Evolutionary conservation across 92 coral and sea anemone species (phyloP).

Genomic region (Paragorgia papillata): DNA sequence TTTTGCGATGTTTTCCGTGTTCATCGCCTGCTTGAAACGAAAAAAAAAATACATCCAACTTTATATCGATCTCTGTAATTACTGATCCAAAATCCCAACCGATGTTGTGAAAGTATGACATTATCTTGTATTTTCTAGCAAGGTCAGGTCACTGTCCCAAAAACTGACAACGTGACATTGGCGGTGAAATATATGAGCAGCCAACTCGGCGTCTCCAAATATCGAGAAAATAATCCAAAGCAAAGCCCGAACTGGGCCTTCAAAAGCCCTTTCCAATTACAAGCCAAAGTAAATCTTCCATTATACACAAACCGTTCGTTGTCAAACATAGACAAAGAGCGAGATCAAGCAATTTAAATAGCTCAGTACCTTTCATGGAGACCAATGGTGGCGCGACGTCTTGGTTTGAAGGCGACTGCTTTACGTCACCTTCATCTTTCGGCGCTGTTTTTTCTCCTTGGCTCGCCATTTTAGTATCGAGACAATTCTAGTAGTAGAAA

Average conservation of each 20-base stretch:
- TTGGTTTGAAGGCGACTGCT: conserved; percentile 32
- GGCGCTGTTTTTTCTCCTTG: conserved; percentile 44
- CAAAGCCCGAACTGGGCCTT: too few species aligned
- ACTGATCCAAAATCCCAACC: neutral
- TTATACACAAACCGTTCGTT: neutral
- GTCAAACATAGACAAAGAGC: neutral
- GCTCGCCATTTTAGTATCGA: conserved; percentile 18
- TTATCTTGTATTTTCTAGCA: too few species aligned
- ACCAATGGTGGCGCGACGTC: conserved; percentile 40
- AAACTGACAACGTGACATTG: neutral
- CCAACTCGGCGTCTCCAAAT: neutral
- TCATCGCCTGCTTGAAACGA: conserved; percentile 15
- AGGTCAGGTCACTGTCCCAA: conserved; percentile 19
- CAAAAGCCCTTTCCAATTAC: neutral
- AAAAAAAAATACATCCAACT: neutral
- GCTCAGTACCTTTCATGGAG: conserved; percentile 28
- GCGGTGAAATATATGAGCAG: conserved; percentile 13
- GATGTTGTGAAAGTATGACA: too few species aligned
- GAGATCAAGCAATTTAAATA: neutral
- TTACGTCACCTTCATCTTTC: conserved; percentile 50
- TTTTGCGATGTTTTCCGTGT: conserved; percentile 27
- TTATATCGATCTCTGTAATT: neutral
- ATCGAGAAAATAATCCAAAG: too few species aligned
- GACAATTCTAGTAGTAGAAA: neutral
- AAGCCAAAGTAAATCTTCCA: too few species aligned